Evolutionary conservation across 2,888 invertebrate species (phyloP), one percentile per base, ranked within the genome.

Genomic region (Micoletzkya japonica): DNA sequence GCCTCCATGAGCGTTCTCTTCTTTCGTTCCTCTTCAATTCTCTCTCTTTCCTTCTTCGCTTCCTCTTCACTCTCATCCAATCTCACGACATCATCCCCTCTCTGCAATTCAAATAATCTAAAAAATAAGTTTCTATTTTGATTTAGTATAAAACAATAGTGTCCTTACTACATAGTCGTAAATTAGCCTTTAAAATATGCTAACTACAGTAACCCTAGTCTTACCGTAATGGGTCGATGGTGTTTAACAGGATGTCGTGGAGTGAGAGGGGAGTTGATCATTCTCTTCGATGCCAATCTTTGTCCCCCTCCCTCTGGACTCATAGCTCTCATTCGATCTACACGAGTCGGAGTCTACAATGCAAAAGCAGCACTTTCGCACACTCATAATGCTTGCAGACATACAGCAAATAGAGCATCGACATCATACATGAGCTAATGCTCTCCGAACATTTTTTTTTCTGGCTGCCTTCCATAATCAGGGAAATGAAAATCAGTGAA

Each of bases 261-360:
- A 57, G 68, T 68, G 10, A 57, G 44, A 14, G 68, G 68, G 2
- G 68, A 58, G 14, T 68, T 34, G n/a, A 68, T 39, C 4, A n/a
- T 39, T 58, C 68, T 28, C 58, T 68, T 68, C 34, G 26, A n/a
- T n/a, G n/a, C 44, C 20, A 44, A 17, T 56, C 54, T 58, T 54
- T 7, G 44, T 44, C 20, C 44, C 44, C n/a, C n/a, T 50, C 64
- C 64, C 3, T 54, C 54, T 7, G 54, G 64, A 54, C 52, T 66
- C n/a, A n/a, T n/a, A n/a, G n/a, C n/a, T n/a, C 7, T 57, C 4
- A 30, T 54, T 36, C n/a, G 32, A 14, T 50, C 34, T 49, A 28
- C 6, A 26, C 64, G 49, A 54, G 54, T 66, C 1, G 64, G 64
- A 66, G 64, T 66, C 64, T 54, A 28, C 14, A 66, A 54, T 30